Conservation (phyloP, 2,113 vertebrate species). For the Stigmatopora argus region DNA sequence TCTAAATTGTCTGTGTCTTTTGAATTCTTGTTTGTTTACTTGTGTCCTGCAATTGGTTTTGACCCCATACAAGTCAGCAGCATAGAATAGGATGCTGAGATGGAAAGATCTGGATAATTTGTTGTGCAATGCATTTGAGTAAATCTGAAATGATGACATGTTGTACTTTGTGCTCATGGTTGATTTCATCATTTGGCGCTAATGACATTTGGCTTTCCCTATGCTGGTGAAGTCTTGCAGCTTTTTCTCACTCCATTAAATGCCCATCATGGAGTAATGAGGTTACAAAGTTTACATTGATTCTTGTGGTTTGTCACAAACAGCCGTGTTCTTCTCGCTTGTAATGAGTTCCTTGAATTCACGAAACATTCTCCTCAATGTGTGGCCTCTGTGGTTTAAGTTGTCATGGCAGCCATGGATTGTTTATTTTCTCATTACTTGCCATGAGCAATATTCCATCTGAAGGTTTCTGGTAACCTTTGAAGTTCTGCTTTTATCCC, state of each 20-base stretch:
- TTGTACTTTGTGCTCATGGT: neutral
- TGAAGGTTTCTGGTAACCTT: neutral
- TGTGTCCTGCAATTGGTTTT: neutral
- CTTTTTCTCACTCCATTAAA: slow-evolving; percentile 4
- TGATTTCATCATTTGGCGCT: neutral
- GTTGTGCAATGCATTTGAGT: neutral
- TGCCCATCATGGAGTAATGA: neutral
- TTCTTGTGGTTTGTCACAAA: neutral
- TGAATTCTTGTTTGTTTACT: neutral
- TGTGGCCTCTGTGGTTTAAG: neutral
- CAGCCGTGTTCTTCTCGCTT: too few relatives aligned
- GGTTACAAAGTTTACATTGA: neutral
- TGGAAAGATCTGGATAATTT: neutral
- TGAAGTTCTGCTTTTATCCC: neutral
- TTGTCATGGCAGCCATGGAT: neutral
- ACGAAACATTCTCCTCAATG: neutral
- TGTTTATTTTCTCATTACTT: neutral
- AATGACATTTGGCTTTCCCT: neutral
- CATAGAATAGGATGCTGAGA: neutral
- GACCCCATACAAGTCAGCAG: neutral
- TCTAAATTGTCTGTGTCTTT: neutral
- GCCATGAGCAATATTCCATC: neutral
- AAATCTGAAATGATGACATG: neutral
- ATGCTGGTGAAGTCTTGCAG: neutral
- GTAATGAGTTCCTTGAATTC: neutral